These are phyloP conservation scores for Amphipyra berbera DNA, from an alignment of 2,888 invertebrate genomes.

Conservation along the genomic window DNA sequence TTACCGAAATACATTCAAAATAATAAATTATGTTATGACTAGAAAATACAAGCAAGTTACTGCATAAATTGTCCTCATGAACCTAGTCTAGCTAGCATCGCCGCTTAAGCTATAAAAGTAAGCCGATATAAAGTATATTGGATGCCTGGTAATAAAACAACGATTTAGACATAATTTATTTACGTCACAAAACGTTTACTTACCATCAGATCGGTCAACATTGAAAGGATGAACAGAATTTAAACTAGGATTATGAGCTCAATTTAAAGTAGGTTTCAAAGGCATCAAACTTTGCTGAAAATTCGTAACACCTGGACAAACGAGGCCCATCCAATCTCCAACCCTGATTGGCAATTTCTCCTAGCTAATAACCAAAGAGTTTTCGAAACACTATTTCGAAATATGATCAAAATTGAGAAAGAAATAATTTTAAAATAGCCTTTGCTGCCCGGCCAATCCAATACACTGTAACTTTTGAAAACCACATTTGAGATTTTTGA, in stretches of 20 bases:
- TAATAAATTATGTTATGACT: too few species aligned
- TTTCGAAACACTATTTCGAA: background rate
- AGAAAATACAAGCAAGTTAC: too few species aligned
- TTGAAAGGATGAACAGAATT: slow-evolving; percentile 22
- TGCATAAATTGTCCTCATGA: background rate
- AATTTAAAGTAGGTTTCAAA: background rate
- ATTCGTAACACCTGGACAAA: slow-evolving; percentile 1
- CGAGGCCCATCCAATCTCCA: background rate
- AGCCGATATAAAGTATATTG: slow-evolving; percentile 24
- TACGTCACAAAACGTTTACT: slow-evolving; percentile 30
- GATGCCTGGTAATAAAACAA: slow-evolving; percentile 18
- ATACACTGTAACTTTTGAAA: too few species aligned
- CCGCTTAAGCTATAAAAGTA: slow-evolving; percentile 23
- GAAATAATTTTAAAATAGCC: too few species aligned
- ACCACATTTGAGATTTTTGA: too few species aligned
- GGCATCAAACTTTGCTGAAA: background rate
- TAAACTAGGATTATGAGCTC: background rate
- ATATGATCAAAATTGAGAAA: background rate
- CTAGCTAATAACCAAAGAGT: background rate
- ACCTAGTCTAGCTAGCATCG: slow-evolving; percentile 3
- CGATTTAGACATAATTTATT: slow-evolving; percentile 22
- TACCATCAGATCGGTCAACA: slow-evolving; percentile 27
- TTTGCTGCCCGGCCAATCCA: too few species aligned
- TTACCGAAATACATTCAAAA: too few species aligned
- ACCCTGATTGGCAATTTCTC: background rate